Conservation (phyloP, 2,113 vertebrate species). For the Oreamnos americanus region DNA sequence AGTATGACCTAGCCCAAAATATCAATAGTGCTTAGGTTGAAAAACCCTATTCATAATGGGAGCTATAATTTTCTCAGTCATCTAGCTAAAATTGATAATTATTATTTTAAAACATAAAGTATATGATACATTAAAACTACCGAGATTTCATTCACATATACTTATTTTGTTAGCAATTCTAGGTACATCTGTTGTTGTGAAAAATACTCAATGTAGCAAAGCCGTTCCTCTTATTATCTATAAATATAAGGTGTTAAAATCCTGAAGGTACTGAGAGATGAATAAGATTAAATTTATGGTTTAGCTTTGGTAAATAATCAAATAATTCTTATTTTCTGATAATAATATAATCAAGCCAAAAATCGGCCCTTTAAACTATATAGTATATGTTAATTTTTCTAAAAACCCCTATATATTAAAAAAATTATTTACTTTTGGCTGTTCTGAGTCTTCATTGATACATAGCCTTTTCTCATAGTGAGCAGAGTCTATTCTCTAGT, state of each 20-base stretch:
- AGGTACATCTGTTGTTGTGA: neutral
- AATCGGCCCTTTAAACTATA: neutral
- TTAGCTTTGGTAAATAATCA: neutral
- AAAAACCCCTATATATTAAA: neutral
- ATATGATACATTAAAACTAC: neutral
- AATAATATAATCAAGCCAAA: neutral
- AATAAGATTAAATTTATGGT: neutral
- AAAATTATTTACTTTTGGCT: too few species aligned
- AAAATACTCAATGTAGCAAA: neutral
- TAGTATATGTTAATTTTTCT: neutral
- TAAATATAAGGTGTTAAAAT: neutral
- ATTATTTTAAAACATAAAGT: neutral
- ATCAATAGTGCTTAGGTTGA: neutral
- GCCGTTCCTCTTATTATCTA: neutral
- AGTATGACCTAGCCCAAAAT: neutral
- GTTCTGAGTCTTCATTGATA: too few species aligned
- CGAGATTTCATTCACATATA: neutral
- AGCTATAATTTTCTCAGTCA: neutral
- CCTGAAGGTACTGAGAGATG: neutral
- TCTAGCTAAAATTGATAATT: neutral
- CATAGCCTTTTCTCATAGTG: too few species aligned
- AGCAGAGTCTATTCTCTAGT: too few species aligned
- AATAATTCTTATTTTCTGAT: neutral
- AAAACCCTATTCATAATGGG: neutral
- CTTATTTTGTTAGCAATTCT: neutral